These are phyloP conservation scores for Mesaphorura yosii DNA, from an alignment of 1,140 invertebrate genomes.

Conservation along the genomic window DNA sequence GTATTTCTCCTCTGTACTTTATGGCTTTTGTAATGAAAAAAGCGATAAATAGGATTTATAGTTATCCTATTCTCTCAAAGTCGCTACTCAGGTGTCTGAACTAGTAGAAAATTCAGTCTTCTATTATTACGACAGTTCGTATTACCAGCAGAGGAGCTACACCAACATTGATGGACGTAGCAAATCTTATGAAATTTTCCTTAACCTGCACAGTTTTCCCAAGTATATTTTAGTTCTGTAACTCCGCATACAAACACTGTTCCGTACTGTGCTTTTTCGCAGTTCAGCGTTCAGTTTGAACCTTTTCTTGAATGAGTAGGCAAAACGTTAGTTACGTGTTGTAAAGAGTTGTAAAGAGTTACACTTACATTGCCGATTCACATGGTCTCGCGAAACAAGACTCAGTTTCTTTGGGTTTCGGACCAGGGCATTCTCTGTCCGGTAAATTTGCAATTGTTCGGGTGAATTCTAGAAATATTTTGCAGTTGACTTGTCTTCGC, in stretches of 20 bases:
- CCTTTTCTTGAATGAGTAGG: no score
- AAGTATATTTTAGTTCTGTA: background rate
- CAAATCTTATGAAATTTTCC: background rate
- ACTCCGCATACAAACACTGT: background rate
- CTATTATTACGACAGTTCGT: no score
- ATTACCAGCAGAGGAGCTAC: no score
- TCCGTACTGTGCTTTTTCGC: background rate
- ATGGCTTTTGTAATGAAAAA: no score
- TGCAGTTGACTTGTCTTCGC: slow-evolving; percentile 70
- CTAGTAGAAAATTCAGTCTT: no score
- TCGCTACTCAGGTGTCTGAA: no score
- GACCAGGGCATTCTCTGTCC: slow-evolving; percentile 73
- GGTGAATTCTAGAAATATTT: slow-evolving; percentile 85
- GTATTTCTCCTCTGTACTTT: no score
- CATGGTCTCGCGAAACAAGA: slow-evolving; percentile 66
- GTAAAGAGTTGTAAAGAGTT: background rate
- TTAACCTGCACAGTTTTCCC: background rate
- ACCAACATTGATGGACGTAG: no score
- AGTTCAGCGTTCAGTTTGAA: no score
- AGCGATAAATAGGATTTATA: no score
- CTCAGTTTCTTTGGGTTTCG: slow-evolving; percentile 65
- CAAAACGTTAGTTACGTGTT: background rate
- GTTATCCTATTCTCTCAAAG: no score
- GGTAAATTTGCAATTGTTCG: slow-evolving; percentile 71
- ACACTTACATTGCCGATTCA: slow-evolving; percentile 33